Conservation (phyloP, 2,113 vertebrate genomes). For the Eurystomus gularis region DNA sequence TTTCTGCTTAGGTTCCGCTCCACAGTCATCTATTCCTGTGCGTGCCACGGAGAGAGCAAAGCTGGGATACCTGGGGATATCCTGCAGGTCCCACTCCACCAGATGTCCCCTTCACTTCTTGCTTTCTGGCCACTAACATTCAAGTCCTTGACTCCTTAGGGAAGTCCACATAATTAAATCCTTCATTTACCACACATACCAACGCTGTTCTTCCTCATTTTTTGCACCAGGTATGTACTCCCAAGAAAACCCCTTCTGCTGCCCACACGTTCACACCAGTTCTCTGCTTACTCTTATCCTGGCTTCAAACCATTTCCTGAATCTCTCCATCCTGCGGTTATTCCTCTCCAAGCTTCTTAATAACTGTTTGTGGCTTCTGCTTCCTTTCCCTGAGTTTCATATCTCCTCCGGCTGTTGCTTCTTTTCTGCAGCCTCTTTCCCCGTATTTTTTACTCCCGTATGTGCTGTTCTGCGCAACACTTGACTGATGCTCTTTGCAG, state of each 20-base stretch:
- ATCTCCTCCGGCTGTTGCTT: neutral
- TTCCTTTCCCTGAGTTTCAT: neutral
- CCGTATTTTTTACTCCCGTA: fast-evolving
- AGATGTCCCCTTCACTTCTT: neutral
- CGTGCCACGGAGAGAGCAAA: fast-evolving
- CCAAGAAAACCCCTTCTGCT: neutral
- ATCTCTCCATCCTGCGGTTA: neutral
- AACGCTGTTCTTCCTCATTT: neutral
- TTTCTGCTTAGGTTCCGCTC: neutral
- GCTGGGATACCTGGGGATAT: neutral
- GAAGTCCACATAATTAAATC: neutral
- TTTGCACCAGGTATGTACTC: neutral
- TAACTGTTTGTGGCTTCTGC: neutral
- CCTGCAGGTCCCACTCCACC: neutral
- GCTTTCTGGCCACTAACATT: neutral
- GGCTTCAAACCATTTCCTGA: neutral
- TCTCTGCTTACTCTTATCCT: neutral
- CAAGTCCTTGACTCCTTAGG: neutral
- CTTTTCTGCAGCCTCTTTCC: neutral
- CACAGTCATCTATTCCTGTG: neutral
- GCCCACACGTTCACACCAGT: neutral
- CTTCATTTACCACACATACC: neutral
- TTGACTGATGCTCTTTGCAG: neutral
- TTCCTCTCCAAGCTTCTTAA: neutral
- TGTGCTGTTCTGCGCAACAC: neutral